phyloP scores from a whole-genome alignment of 1,140 invertebrate species.

The Megalonaias nervosa region DNA sequence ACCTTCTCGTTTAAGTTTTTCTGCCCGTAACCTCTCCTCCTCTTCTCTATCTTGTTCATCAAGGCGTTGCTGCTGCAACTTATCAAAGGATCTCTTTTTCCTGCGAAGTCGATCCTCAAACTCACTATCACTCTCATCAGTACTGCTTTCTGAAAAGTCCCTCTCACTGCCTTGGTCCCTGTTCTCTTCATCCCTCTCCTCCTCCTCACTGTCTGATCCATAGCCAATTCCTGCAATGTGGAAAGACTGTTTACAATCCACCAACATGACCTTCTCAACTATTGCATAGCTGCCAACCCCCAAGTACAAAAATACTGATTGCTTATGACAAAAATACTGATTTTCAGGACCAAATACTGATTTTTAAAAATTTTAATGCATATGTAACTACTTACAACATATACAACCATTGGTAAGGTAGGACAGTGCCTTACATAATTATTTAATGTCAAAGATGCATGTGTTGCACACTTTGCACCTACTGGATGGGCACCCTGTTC shows the following conservation, averaged over 20 bases:
- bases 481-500: no score
- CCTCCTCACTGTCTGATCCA: constrained; percentile 54
- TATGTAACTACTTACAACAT: no score
- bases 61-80: constrained; percentile 15
- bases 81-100: constrained; percentile 53
- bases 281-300: no score
- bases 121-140: constrained; percentile 47
- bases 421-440: no score
- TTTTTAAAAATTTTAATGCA: no score
- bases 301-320: no score
- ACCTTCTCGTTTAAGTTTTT: constrained; percentile 20
- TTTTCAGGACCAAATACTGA: no score
- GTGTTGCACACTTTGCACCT: no score
- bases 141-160: constrained; percentile 15
- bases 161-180: constrained; percentile 27
- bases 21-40: constrained; percentile 1
- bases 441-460: no score
- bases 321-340: no score
- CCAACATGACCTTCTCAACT: not conserved
- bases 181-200: constrained; percentile 37
- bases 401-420: no score
- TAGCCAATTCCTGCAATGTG: constrained; percentile 59
- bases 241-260: constrained; percentile 11
- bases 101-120: constrained; percentile 52
- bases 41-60: constrained; percentile 33